A percentile compares a stretch with the other conserved stretches of the same genome.
phyloP scores from a whole-genome alignment of 1,140 invertebrate species.

The Diachasmimorpha longicaudata region DNA sequence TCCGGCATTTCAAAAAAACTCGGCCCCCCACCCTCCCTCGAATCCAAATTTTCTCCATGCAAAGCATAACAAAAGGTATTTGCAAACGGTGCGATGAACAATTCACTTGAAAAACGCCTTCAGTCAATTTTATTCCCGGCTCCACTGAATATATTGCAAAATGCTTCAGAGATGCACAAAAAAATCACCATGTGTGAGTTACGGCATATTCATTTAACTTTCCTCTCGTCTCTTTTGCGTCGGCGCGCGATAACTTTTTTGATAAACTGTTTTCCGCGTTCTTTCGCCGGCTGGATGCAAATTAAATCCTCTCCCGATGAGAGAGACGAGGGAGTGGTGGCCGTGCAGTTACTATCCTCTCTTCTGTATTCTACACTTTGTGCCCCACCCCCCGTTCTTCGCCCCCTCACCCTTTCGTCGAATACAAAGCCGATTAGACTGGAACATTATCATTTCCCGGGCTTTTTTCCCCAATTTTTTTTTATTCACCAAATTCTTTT shows the following conservation, averaged over 20 bases:
- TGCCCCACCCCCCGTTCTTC: background rate
- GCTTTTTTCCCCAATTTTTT: background rate
- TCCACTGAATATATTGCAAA: conserved; percentile 29
- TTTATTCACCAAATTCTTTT: background rate
- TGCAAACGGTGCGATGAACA: background rate
- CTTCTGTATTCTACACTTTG: conserved; percentile 9
- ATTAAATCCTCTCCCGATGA: conserved; percentile 49
- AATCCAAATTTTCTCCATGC: too few relatives aligned
- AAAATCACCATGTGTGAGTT: background rate
- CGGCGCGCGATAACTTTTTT: conserved; percentile 50
- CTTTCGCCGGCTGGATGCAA: conserved; percentile 52
- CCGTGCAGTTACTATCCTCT: conserved; percentile 1
- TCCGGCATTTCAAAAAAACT: too few relatives aligned
- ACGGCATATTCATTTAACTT: conserved; percentile 38
- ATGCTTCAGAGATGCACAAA: conserved; percentile 38
- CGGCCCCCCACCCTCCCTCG: too few relatives aligned
- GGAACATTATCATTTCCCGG: background rate
- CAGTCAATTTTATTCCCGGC: background rate
- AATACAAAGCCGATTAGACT: conserved; percentile 1
- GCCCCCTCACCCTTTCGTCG: too few relatives aligned
- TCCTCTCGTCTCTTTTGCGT: conserved; percentile 29
- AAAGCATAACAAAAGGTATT: background rate
- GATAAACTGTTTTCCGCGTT: conserved; percentile 57
- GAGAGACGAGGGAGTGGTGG: too few relatives aligned
- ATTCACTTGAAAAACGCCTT: background rate